Evolutionary conservation across 2,113 vertebrate species (phyloP).

Genomic region (Herpetotheres cachinnans): DNA sequence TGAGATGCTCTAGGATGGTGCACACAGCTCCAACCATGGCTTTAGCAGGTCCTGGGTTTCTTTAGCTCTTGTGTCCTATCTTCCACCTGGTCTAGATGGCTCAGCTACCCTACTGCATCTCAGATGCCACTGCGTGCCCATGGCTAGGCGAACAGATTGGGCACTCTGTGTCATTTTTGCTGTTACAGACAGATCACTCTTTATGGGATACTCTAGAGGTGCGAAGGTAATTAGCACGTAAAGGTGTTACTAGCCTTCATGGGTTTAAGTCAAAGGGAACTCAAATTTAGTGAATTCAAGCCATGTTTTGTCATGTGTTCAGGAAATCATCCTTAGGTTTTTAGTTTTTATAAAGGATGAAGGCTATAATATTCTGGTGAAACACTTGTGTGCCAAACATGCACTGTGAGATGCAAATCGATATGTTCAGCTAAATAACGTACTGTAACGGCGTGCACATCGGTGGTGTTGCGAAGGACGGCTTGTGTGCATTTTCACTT

Average conservation of each 20-base stretch:
- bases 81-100: neutral
- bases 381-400: rapidly evolving
- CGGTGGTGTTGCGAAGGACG: rapidly evolving
- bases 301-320: neutral
- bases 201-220: neutral
- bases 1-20: neutral
- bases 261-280: neutral
- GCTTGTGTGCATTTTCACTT: neutral
- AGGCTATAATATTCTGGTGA: neutral
- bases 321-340: neutral
- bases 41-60: neutral
- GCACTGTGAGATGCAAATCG: neutral
- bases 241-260: neutral
- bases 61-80: neutral
- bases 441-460: rapidly evolving
- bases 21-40: neutral
- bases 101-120: neutral
- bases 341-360: neutral
- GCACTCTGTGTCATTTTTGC: neutral
- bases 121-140: too few relatives aligned
- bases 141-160: too few relatives aligned
- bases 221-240: neutral
- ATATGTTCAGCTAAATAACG: neutral
- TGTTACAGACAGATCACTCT: neutral
- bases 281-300: neutral